phyloP scores from a whole-genome alignment of 2,797 vertebrate species.

The Rousettus madagascariensis region DNA sequence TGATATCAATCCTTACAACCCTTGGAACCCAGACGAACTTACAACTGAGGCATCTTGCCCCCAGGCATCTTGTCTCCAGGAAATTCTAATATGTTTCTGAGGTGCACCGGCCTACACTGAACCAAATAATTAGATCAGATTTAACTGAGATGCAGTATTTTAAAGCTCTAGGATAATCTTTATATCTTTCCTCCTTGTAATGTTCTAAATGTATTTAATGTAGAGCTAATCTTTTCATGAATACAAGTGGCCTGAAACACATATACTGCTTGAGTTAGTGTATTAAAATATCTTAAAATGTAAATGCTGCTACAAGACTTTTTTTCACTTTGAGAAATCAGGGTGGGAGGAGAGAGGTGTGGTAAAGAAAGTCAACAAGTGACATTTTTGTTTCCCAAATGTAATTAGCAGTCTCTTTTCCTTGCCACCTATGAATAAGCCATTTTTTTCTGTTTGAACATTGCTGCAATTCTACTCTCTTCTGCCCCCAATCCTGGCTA shows the following conservation, averaged over 20 bases:
- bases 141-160: background rate
- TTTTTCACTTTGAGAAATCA: background rate
- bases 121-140: background rate
- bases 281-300: background rate
- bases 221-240: background rate
- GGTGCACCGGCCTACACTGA: background rate
- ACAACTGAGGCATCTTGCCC: no score
- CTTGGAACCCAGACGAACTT: background rate
- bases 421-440: background rate
- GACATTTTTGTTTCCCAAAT: background rate
- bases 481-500: background rate
- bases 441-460: background rate
- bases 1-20: background rate
- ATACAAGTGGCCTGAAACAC: background rate
- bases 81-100: background rate
- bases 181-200: background rate
- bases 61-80: background rate
- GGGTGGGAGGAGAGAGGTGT: background rate
- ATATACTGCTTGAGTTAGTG: background rate
- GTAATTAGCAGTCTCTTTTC: background rate
- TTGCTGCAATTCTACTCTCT: background rate
- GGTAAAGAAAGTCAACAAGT: background rate
- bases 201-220: conserved; percentile 13
- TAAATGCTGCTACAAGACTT: background rate
- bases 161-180: background rate